Evolutionary conservation across 92 coral and sea anemone genomes (phyloP).

Genomic region (Plumapathes pennacea): DNA sequence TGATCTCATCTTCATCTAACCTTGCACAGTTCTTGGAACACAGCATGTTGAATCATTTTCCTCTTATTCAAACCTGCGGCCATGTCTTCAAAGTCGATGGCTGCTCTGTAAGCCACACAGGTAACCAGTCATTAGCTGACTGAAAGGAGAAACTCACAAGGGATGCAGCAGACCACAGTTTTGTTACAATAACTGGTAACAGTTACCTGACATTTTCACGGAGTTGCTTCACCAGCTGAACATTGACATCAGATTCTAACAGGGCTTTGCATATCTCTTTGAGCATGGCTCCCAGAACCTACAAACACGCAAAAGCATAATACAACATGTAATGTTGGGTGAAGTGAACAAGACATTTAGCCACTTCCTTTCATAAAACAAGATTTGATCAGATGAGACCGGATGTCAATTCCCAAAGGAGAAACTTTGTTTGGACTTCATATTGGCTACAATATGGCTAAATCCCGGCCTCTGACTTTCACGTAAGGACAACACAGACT

Average conservation of each 20-base stretch:
- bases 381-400: no score
- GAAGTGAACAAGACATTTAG: no score
- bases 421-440: no score
- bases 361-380: no score
- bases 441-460: no score
- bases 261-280: slow-evolving; percentile 96
- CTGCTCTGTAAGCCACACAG: no score
- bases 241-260: slow-evolving; percentile 96
- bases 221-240: slow-evolving; percentile 85
- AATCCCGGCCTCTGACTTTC: not conserved
- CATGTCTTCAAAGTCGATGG: slow-evolving; percentile 99
- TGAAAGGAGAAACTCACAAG: not conserved
- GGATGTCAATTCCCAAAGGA: no score
- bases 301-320: no score
- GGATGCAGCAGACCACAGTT: not conserved
- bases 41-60: slow-evolving; percentile 98
- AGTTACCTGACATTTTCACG: slow-evolving; percentile 98
- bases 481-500: no score
- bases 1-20: slow-evolving; percentile 47
- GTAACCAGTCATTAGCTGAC: not conserved
- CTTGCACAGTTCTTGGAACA: slow-evolving; percentile 96
- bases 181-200: not conserved
- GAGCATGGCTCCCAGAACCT: slow-evolving; percentile 96
- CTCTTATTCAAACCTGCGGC: slow-evolving; percentile 97
- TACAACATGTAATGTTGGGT: no score